phyloP scores from a whole-genome alignment of 2,113 vertebrate genomes.

The Brevimyrus niger region DNA sequence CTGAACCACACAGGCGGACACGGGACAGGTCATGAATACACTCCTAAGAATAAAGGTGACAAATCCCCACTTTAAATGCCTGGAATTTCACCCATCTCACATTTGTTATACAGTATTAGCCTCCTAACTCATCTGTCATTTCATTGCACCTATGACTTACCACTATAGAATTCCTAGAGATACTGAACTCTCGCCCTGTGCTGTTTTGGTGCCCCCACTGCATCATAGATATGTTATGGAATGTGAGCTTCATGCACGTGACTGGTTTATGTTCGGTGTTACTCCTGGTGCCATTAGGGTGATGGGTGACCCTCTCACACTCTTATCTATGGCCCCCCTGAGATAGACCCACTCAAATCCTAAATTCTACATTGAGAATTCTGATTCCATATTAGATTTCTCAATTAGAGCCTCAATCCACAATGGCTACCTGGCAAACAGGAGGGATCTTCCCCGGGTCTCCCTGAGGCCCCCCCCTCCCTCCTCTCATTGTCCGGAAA shows the following conservation, averaged over 20 bases:
- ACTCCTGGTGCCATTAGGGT: not conserved
- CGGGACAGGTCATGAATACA: not conserved
- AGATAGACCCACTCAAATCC: conserved; percentile 18
- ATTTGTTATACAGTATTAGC: not conserved
- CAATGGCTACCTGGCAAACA: not conserved
- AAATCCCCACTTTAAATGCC: not conserved
- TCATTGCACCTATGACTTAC: not conserved
- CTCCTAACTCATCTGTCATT: not conserved
- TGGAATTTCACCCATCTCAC: not conserved
- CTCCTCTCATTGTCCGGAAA: conserved; percentile 28
- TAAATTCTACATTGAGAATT: not conserved
- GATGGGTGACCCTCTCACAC: not conserved
- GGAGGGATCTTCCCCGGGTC: conserved; percentile 16
- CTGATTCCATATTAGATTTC: not conserved
- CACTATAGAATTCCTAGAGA: not conserved
- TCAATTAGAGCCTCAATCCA: conserved; percentile 26
- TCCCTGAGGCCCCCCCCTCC: conserved; percentile 30
- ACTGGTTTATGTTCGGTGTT: not conserved
- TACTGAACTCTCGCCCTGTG: not conserved
- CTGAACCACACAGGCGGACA: not conserved
- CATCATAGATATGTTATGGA: not conserved
- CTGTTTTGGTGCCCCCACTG: not conserved
- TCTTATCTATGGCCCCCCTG: not conserved
- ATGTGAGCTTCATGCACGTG: not conserved
- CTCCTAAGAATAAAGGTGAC: not conserved